Evolutionary conservation across 53 echinoderm and acorn worm genomes (phyloP), one percentile per base, ranked within the genome.

Genomic region (Stichopus horrens): DNA sequence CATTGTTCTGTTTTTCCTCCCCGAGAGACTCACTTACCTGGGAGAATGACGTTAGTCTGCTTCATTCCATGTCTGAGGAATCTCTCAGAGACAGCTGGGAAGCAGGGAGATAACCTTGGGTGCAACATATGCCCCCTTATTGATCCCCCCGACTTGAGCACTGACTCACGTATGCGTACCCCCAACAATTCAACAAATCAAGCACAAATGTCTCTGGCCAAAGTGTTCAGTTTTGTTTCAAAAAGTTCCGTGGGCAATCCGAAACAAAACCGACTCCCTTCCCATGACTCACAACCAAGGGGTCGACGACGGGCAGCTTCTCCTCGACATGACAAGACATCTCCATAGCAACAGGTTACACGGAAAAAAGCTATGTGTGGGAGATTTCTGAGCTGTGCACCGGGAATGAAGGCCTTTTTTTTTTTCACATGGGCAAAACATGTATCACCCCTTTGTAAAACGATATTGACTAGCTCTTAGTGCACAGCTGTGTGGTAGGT

Each of bases 241-340:
- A 85, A 85, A 85, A 85, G 85, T 83, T 83, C 79, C 79, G 81
- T 81, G 57, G 71, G 81, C 81, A 81, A 56, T 85, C 85, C 85
- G 85, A 85, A 85, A 85, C 85, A 85, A 85, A 85, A 85, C 85
- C 85, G 85, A 85, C 65, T 63, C 85, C 85, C 66, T 85, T 67
- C 85, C 37, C 60, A 67, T 57, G 83, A 57, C 19, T 63, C 58
- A 83, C 57, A 83, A 65, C 68, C 66, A 21, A 67, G 63, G 67
- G 23, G 19, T 37, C 53, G 79, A 53, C 79, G 60, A 59, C 68
- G 20, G 51, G 85, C 85, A 85, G 85, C 85, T 85, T 85, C 85
- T 85, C 85, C 85, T 85, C 85, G 85, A 85, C 85, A 85, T 85
- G 85, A 85, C 85, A 66, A 63, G 85, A 59, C 23, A 66, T 85